Evolutionary conservation across 2,113 vertebrate genomes (phyloP).

Genomic region (Mugil cephalus): DNA sequence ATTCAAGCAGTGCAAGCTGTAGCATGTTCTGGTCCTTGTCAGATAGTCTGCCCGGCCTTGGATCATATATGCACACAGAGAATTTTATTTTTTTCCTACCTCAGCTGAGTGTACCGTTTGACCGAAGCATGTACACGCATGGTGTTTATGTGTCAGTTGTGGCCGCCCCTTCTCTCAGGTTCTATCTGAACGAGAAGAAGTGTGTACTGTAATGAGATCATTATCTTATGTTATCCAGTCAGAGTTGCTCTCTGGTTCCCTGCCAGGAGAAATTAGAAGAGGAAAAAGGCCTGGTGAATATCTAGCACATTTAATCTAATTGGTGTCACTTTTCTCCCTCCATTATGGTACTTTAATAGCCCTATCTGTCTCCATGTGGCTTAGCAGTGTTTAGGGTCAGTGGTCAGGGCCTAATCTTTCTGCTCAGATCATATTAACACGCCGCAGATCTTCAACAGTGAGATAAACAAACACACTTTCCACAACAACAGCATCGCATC

Average conservation of each 20-base stretch:
- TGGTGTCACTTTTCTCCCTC: conserved; percentile 79
- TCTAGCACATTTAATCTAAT: conserved; percentile 83
- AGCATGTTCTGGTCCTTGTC: conserved; percentile 56
- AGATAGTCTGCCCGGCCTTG: conserved; percentile 51
- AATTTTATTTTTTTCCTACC: conserved; percentile 28
- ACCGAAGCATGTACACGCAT: conserved; percentile 18
- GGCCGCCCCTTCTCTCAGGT: conserved; percentile 44
- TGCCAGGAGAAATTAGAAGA: conserved; percentile 75
- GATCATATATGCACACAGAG: conserved; percentile 67
- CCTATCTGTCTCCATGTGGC: conserved; percentile 78
- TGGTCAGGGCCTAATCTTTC: conserved; percentile 67
- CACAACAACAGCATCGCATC: conserved; percentile 39
- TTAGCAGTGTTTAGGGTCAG: conserved; percentile 74
- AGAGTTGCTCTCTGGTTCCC: conserved; percentile 69
- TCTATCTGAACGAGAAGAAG: conserved; percentile 46
- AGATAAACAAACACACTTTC: conserved; percentile 67
- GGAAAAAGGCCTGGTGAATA: conserved; percentile 70
- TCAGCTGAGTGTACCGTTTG: conserved; percentile 37
- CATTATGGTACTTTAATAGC: conserved; percentile 80
- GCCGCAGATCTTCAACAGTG: conserved; percentile 36
- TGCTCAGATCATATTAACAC: conserved; percentile 67
- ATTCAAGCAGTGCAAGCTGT: conserved; percentile 69
- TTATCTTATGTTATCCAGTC: conserved; percentile 79
- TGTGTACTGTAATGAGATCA: conserved; percentile 79
- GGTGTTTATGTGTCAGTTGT: conserved; percentile 53